A percentile compares a stretch with the other conserved stretches of the same genome.
Evolutionary conservation across 2,888 invertebrate species (phyloP).

Genomic region (Volucella bombylans): DNA sequence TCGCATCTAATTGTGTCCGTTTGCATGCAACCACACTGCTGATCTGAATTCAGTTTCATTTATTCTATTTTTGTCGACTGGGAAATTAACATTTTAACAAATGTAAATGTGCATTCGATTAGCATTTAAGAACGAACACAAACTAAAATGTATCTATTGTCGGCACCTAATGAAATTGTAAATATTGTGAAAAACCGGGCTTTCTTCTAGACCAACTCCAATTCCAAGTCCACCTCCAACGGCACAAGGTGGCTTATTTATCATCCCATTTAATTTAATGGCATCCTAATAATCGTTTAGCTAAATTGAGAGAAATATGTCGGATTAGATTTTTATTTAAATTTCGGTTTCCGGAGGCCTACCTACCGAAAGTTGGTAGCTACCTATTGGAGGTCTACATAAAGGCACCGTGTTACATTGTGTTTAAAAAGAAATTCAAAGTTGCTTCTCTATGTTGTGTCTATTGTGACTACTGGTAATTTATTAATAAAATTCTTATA

Average conservation of each 20-base stretch:
- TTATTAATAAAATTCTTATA: too few relatives aligned
- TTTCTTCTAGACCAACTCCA: not conserved
- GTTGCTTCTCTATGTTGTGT: too few relatives aligned
- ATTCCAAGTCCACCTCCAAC: not conserved
- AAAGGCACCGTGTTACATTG: too few relatives aligned
- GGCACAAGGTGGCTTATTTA: constrained; percentile 49
- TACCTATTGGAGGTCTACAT: not conserved
- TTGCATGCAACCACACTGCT: not conserved
- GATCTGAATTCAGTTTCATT: too few relatives aligned
- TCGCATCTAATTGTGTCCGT: constrained; percentile 46
- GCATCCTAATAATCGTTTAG: constrained; percentile 59
- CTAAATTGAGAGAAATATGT: constrained; percentile 41
- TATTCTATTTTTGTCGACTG: not conserved
- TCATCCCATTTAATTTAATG: constrained; percentile 61
- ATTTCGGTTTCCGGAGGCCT: not conserved
- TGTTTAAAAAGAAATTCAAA: too few relatives aligned
- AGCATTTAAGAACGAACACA: constrained; percentile 49
- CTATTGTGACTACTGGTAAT: too few relatives aligned
- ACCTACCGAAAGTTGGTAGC: not conserved
- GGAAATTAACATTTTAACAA: constrained; percentile 49
- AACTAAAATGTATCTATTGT: constrained; percentile 46
- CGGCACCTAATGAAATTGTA: constrained; percentile 69
- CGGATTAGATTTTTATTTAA: constrained; percentile 49
- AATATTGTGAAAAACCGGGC: constrained; percentile 31
- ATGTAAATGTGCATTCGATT: constrained; percentile 64